phyloP scores from a whole-genome alignment of 2,888 invertebrate species.

The Alcis repandata region DNA sequence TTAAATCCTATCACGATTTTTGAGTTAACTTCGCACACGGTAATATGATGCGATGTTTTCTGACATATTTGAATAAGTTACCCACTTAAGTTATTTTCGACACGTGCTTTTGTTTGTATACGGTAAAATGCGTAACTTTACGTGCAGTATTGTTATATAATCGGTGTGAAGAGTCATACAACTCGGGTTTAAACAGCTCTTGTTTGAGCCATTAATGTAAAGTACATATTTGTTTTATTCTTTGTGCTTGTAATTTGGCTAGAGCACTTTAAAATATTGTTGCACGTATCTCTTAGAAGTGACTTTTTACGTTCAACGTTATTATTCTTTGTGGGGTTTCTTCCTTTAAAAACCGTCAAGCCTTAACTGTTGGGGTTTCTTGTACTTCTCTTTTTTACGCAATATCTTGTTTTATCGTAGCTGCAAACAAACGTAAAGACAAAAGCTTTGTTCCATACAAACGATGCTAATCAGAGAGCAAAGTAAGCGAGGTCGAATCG shows the following conservation, averaged over 20 bases:
- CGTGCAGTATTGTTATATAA: conserved; percentile 31
- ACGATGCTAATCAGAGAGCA: conserved; percentile 61
- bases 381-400: conserved; percentile 2
- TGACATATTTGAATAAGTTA: conserved; percentile 11
- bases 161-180: conserved; percentile 13
- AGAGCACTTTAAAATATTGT: neutral
- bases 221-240: conserved; percentile 1
- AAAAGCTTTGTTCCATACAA: conserved; percentile 52
- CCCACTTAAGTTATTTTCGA: conserved; percentile 22
- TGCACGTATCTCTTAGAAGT: neutral
- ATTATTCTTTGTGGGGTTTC: neutral
- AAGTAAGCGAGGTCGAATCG: conserved; percentile 58
- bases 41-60: conserved; percentile 14
- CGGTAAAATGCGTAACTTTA: conserved; percentile 27
- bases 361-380: neutral
- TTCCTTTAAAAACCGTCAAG: neutral
- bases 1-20: conserved; percentile 13
- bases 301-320: neutral
- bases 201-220: neutral
- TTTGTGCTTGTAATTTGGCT: neutral
- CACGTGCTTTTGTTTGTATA: conserved; percentile 36
- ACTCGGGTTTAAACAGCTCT: conserved; percentile 3
- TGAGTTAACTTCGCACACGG: conserved; percentile 6
- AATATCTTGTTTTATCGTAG: conserved; percentile 27
- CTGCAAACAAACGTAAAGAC: conserved; percentile 37